phyloP scores from a whole-genome alignment of 23 tunicate genomes.

The Diplosoma virens region DNA sequence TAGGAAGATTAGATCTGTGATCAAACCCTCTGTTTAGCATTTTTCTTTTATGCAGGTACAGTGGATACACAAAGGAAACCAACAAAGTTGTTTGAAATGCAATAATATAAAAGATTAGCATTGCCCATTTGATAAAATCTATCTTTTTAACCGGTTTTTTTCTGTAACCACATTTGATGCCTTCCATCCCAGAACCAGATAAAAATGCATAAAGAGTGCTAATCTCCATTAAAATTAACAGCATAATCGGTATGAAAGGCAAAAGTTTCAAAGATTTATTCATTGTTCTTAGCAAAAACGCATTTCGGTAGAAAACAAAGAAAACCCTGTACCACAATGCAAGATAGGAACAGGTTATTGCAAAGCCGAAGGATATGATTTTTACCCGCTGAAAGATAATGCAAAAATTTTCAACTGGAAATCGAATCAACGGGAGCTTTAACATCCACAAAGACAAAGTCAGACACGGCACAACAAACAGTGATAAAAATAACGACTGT shows the following conservation, averaged over 20 bases:
- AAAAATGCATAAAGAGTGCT: background rate
- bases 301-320: slow-evolving; percentile 3
- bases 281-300: background rate
- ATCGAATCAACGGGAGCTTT: background rate
- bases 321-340: slow-evolving; percentile 8
- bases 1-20: background rate
- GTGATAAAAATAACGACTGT: background rate
- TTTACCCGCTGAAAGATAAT: background rate
- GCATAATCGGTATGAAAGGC: background rate
- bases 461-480: background rate
- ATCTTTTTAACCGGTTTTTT: background rate
- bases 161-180: background rate
- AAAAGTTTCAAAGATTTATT: background rate
- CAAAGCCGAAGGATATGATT: background rate
- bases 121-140: background rate
- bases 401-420: background rate
- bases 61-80: background rate
- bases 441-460: background rate
- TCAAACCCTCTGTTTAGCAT: background rate
- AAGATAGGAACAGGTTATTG: background rate
- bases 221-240: background rate
- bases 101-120: background rate
- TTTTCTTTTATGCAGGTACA: background rate
- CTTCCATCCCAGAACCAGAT: background rate
- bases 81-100: background rate